Evolutionary conservation across 2,888 invertebrate genomes (phyloP).

Genomic region (Gerris lacustris): DNA sequence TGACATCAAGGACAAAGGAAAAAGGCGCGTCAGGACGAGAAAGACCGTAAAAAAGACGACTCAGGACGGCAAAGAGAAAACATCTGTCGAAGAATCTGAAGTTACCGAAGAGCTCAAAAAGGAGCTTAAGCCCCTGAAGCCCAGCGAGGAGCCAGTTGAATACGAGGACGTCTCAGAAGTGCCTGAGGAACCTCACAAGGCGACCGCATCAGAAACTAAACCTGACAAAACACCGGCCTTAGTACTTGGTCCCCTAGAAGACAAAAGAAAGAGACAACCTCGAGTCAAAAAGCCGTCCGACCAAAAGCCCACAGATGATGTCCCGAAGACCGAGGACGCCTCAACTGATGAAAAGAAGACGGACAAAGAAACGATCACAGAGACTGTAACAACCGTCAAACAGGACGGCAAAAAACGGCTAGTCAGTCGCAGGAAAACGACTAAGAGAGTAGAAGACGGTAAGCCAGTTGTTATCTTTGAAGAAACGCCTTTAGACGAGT

Average conservation of each 20-base stretch:
- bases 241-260: neutral
- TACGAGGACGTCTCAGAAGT: neutral
- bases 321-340: too few species aligned
- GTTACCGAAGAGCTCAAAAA: neutral
- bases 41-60: neutral
- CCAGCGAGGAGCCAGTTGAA: neutral
- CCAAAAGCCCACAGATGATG: neutral
- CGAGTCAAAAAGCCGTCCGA: neutral
- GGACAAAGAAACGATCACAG: neutral
- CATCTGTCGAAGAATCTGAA: neutral
- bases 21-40: neutral
- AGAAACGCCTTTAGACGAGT: neutral
- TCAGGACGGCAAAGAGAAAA: neutral
- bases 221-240: neutral
- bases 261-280: neutral
- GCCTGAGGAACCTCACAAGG: neutral
- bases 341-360: too few species aligned
- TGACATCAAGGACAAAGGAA: neutral
- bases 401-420: neutral
- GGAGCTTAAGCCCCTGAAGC: neutral
- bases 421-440: neutral
- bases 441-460: neutral
- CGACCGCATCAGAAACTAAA: neutral
- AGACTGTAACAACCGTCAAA: neutral
- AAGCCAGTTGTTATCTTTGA: neutral